These are phyloP conservation scores for Melanostigma gelatinosum DNA, from an alignment of 2,113 vertebrate species.

Conservation along the genomic window DNA sequence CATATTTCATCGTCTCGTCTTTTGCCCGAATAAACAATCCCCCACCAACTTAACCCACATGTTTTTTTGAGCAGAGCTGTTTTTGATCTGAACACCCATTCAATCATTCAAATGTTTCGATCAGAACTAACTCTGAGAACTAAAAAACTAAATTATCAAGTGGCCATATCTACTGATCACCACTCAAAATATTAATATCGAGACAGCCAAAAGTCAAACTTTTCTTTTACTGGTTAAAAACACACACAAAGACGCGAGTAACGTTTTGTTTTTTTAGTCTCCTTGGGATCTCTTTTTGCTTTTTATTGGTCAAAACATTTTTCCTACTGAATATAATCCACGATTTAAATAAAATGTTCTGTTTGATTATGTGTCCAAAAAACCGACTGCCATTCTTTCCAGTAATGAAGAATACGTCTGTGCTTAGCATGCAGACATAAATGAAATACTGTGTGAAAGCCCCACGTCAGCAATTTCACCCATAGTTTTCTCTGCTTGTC, in stretches of 20 bases:
- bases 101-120: not conserved
- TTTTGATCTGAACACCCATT: not conserved
- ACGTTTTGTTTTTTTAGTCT: not conserved
- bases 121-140: not conserved
- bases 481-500: constrained; percentile 1
- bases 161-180: not conserved
- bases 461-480: not conserved
- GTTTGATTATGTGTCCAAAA: not conserved
- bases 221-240: not conserved
- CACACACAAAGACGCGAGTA: not conserved
- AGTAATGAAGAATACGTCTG: not conserved
- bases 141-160: not conserved
- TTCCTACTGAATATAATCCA: not conserved
- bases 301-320: not conserved
- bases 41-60: not conserved
- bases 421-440: not conserved
- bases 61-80: not conserved
- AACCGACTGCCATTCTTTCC: not conserved
- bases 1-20: not conserved
- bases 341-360: not conserved
- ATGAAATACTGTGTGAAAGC: not conserved
- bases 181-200: not conserved
- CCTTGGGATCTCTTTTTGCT: not conserved
- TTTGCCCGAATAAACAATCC: not conserved
- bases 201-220: not conserved